Conservation (phyloP, 2,113 vertebrate genomes). For the Petroica traversi region DNA sequence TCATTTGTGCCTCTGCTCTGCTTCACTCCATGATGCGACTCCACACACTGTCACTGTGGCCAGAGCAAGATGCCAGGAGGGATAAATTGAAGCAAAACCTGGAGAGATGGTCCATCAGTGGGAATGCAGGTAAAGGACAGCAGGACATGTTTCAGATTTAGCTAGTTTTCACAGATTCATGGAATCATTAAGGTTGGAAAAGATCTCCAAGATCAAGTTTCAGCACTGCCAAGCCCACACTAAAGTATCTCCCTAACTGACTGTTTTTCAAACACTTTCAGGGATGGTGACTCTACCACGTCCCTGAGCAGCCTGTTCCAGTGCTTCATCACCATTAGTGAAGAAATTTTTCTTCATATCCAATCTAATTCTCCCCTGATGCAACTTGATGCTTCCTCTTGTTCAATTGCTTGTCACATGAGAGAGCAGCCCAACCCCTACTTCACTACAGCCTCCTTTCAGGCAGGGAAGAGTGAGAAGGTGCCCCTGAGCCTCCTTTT, state of each 20-base stretch:
- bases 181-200: not conserved
- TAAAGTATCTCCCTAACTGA: not conserved
- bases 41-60: fast-evolving
- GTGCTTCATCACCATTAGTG: not conserved
- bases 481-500: not conserved
- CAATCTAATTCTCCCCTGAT: not conserved
- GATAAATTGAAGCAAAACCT: fast-evolving
- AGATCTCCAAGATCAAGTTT: not conserved
- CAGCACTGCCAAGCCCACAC: not conserved
- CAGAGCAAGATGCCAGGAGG: not conserved
- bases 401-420: not conserved
- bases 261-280: not conserved
- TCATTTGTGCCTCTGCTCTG: not conserved
- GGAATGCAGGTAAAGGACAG: not conserved
- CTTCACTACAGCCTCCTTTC: not conserved
- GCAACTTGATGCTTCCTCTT: not conserved
- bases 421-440: not conserved
- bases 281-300: not conserved
- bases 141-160: not conserved
- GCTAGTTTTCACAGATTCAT: not conserved
- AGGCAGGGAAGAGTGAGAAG: not conserved
- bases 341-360: not conserved
- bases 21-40: fast-evolving
- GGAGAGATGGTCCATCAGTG: not conserved
- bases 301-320: not conserved